Base-by-base conservation (phyloP, 2,113 vertebrate genomes). In the Philantomba maxwellii region DNA sequence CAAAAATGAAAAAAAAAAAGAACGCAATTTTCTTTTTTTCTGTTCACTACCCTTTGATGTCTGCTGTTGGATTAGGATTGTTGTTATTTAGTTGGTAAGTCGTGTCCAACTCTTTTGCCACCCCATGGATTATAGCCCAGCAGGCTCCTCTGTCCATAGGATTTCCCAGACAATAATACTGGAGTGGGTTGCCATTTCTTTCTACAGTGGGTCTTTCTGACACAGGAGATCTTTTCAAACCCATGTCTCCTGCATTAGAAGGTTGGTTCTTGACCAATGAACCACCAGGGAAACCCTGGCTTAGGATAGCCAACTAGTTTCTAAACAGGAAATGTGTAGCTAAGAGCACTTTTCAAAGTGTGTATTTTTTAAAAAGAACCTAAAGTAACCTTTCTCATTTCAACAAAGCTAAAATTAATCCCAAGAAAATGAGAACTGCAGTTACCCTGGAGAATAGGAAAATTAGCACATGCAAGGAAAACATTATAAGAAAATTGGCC, bases 401-500 rank as follows among this genome's bases (percentile, higher is more conserved):
- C 43, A 87, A 13, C 30, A 36, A 94, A 89, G 58, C 26, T 96
- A 96, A 97, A 92, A 86, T 95, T 87, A 83, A 47, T 94, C 43
- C 90, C 17, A 83, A 96, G 51, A 93, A 91, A 97, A 75, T 55
- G n/a, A 89, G 53, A 96, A 96, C 82, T 85, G 28, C 25, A 94
- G 9, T 94, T 96, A 7, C n/a, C 39, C 36, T 92, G 57, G 51
- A 90, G 36, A 88, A 88, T 49, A 94, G 17, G 17, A 85, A 97
- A 95, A 87, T 86, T 84, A 91, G 62, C 25, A 95, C n/a, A 81
- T 36, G 33, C 10, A 93, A 96, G 17, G 21, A 91, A 95, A 95
- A 92, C 11, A 8, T 66, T 94, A 43, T 62, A 96, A 92, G 55
- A 94, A 96, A 95, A 97, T 53, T 80, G 23, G 8, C 28, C 43